Evolutionary conservation across 2,797 vertebrate genomes (phyloP).

Genomic region (Rhinoraja longicauda): DNA sequence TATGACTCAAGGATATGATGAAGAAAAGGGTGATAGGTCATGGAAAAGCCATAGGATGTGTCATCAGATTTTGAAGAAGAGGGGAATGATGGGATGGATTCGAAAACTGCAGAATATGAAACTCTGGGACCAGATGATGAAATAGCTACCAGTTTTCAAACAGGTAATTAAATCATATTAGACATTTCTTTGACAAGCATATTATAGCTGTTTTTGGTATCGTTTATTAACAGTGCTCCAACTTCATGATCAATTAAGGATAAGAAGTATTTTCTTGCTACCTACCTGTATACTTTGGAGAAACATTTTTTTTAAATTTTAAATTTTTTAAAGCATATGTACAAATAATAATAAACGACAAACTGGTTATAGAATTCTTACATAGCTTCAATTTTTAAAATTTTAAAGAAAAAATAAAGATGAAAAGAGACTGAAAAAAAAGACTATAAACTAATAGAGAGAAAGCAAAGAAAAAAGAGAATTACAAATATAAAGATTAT

Average conservation of each 20-base stretch:
- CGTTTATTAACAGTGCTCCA: not conserved
- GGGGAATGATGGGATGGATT: conserved; percentile 32
- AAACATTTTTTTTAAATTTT: too few species aligned
- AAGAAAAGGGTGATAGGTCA: conserved; percentile 58
- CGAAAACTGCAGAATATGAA: conserved; percentile 48
- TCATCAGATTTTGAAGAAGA: conserved; percentile 33
- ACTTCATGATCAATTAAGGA: not conserved
- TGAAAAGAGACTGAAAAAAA: too few species aligned
- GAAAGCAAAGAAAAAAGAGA: too few species aligned
- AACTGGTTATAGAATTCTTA: too few species aligned
- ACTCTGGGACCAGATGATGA: conserved; percentile 59
- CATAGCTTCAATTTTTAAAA: too few species aligned
- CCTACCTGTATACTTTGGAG: not conserved
- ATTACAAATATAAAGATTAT: too few species aligned
- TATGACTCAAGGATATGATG: conserved; percentile 17
- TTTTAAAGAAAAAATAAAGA: too few species aligned
- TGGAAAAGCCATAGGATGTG: conserved; percentile 56
- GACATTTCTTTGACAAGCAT: not conserved
- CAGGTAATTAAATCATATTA: conserved; percentile 58
- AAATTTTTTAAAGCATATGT: too few species aligned
- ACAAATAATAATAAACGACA: too few species aligned
- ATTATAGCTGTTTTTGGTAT: not conserved
- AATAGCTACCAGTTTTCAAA: conserved; percentile 69
- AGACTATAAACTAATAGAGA: too few species aligned
- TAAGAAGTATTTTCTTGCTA: not conserved